phyloP scores from a whole-genome alignment of 2,888 invertebrate species.

The Drosophila barbarae region DNA sequence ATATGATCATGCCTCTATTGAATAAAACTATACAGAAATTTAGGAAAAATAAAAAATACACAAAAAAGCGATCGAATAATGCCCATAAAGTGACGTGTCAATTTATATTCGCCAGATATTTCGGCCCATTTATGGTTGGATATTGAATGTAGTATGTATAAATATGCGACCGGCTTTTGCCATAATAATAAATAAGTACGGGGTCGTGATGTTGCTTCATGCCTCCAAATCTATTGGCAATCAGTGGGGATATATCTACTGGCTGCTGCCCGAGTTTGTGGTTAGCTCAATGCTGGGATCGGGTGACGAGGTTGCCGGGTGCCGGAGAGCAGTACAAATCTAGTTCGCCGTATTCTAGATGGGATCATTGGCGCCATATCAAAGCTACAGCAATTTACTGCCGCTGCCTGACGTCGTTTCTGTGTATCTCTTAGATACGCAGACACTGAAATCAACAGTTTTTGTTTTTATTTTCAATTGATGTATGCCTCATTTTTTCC shows the following conservation, averaged over 20 bases:
- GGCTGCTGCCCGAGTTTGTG: slow-evolving; percentile 28
- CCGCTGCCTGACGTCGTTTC: slow-evolving; percentile 4
- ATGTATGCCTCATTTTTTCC: slow-evolving; percentile 38
- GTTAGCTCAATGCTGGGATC: slow-evolving; percentile 37
- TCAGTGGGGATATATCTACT: slow-evolving; percentile 31
- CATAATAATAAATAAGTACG: slow-evolving; percentile 56
- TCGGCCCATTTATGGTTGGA: slow-evolving; percentile 25
- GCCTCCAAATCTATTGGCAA: slow-evolving; percentile 32
- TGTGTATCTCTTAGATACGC: slow-evolving; percentile 35
- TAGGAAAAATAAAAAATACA: slow-evolving; percentile 1
- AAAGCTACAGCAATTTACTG: slow-evolving; percentile 35
- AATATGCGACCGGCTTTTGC: slow-evolving; percentile 32
- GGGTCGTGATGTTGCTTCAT: slow-evolving; percentile 62
- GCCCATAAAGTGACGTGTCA: slow-evolving; percentile 47
- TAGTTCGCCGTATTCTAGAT: slow-evolving; percentile 34
- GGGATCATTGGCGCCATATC: slow-evolving; percentile 41
- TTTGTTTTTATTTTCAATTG: slow-evolving; percentile 68
- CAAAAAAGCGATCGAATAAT: slow-evolving; percentile 26
- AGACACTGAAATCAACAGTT: slow-evolving; percentile 33
- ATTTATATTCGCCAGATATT: slow-evolving; percentile 18
- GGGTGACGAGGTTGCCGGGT: slow-evolving; percentile 26
- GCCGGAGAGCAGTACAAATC: slow-evolving; percentile 22
- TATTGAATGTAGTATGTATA: slow-evolving; percentile 27
- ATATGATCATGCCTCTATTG: not conserved
- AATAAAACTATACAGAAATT: not conserved